Base-by-base conservation (phyloP, 2,113 vertebrate species). In the Nymphicus hollandicus region DNA sequence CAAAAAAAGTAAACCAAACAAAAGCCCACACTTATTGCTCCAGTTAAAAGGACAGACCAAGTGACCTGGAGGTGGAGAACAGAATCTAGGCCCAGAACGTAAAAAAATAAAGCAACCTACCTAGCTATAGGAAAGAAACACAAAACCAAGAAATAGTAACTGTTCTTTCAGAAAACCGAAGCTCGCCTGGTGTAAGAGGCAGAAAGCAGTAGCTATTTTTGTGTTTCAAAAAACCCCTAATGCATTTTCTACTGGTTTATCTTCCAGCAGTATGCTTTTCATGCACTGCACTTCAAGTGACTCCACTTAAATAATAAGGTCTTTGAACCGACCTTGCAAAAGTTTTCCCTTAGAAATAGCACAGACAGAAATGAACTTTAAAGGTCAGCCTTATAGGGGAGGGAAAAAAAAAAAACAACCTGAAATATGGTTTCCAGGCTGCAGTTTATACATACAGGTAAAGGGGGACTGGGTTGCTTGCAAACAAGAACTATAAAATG, bases 321-420 rank as follows among this genome's bases (percentile, higher is more conserved):
- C 87, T 95, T 93, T 82, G 60, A 96, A 89, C 49, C 69, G 91
- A 96, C 95, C 94, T 96, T 93, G 93, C 77, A 79, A 89, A 96
- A 95, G 73, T 91, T 90, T 93, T 91, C 68, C 66, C 39, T 93
- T 79, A 80, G 80, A 96, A 96, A 96, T 37, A 58, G 69, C 79
- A 96, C 52, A 88, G 87, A 86, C 74, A 96, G 82, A 94, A 96
- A 97, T 94, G 81, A 95, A 95, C 93, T 96, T 97, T 97, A 97
- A 97, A 96, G 95, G 93, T 96, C 94, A 96, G 69, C n/a, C 73
- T 91, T 80, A 19, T 22, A 88, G 41, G 29, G 43, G 35, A 88
- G 49, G n/a, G 33, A 13, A 8, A 17, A 19, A 31, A 15, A 81
- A 53, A 56, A 80, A 63, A 5, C 41, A 41, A 41, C 41, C 41